A percentile compares a stretch with the other conserved stretches of the same genome.
phyloP scores from a whole-genome alignment of 2,113 vertebrate genomes.

The Plecturocebus donacophilus region DNA sequence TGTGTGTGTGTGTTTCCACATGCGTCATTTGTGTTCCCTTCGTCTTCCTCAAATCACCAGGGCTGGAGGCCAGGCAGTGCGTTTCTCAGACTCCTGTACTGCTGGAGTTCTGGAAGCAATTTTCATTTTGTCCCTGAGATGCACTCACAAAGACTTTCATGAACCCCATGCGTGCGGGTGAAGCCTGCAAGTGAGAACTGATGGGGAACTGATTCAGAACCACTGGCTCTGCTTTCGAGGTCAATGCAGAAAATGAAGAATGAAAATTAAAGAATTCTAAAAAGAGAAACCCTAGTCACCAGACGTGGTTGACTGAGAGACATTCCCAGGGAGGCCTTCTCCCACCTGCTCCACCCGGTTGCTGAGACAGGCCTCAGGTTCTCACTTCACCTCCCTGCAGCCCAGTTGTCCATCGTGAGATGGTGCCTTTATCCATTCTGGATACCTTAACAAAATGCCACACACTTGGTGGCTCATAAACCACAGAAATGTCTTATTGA shows the following conservation, averaged over 20 bases:
- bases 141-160: not conserved
- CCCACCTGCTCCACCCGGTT: accelerated
- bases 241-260: not conserved
- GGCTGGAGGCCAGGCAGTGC: not conserved
- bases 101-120: not conserved
- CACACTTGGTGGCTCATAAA: not conserved
- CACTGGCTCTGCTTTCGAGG: not conserved
- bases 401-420: not conserved
- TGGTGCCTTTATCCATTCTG: no score
- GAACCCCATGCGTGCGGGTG: accelerated
- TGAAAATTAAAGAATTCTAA: not conserved
- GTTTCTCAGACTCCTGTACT: not conserved
- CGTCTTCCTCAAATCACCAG: not conserved
- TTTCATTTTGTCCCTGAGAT: not conserved
- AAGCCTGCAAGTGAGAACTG: not conserved
- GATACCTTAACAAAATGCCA: no score
- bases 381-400: not conserved
- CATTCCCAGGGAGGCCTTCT: no score
- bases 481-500: not conserved
- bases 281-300: not conserved
- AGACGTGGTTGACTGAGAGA: not conserved
- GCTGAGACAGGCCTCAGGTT: not conserved
- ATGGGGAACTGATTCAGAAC: not conserved
- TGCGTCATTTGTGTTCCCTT: not conserved
- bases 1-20: not conserved